These are phyloP conservation scores for Pagrus major DNA, from an alignment of 2,113 vertebrate genomes.

Conservation along the genomic window DNA sequence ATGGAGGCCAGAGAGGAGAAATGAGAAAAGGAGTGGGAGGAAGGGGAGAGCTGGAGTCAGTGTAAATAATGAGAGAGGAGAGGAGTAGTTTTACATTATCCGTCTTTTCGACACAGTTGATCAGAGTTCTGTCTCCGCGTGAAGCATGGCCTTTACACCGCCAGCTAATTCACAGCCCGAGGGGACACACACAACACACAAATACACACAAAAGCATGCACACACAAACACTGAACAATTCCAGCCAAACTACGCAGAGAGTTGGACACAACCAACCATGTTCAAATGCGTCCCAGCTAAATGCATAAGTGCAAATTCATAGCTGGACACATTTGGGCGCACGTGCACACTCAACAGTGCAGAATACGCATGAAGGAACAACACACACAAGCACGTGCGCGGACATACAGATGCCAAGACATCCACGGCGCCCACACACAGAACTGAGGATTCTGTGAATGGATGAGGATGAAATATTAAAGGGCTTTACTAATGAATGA, in stretches of 20 bases:
- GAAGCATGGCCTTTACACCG: conserved; percentile 65
- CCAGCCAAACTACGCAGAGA: background rate
- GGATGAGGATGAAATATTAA: conserved; percentile 31
- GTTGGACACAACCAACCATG: conserved; percentile 7
- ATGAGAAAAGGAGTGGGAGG: conserved; percentile 1
- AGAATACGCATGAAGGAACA: conserved; percentile 23
- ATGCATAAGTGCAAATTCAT: conserved; percentile 25
- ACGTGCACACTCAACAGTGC: background rate
- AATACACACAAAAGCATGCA: background rate
- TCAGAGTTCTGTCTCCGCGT: conserved; percentile 68
- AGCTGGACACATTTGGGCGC: conserved; percentile 18
- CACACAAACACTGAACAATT: background rate
- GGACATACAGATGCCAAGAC: conserved; percentile 11
- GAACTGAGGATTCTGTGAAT: conserved; percentile 1
- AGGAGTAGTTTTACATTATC: conserved; percentile 50
- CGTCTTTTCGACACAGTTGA: conserved; percentile 70
- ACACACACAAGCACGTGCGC: background rate
- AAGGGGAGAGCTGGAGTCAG: conserved; percentile 7
- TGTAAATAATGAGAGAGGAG: conserved; percentile 59
- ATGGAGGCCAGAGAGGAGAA: background rate
- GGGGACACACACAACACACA: conserved; percentile 33
- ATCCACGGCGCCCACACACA: background rate
- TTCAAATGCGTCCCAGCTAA: conserved; percentile 16
- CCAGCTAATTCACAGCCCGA: conserved; percentile 57
- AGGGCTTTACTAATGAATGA: conserved; percentile 26